Evolutionary conservation across 1,140 invertebrate species (phyloP).

Genomic region (Eriosoma lanigerum): DNA sequence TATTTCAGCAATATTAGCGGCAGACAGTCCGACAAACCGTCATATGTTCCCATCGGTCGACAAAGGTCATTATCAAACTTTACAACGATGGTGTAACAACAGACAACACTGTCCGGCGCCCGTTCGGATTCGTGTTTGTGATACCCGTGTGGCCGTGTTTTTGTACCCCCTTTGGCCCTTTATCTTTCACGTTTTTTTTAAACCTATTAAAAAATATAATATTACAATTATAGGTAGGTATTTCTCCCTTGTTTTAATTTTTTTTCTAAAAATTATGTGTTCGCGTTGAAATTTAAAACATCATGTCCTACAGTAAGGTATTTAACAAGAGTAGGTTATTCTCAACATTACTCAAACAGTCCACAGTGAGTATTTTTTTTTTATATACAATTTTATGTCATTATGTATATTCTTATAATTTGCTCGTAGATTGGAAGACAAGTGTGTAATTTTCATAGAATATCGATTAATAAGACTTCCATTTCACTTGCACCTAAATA

Average conservation of each 20-base stretch:
- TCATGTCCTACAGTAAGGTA: conserved; percentile 20
- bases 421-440: background rate
- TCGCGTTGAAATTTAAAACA: background rate
- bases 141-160: too few relatives aligned
- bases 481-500: background rate
- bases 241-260: background rate
- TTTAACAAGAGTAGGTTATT: background rate
- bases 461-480: background rate
- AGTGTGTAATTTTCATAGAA: background rate
- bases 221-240: too few relatives aligned
- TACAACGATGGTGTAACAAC: too few relatives aligned
- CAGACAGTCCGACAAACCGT: background rate
- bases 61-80: too few relatives aligned
- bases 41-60: background rate
- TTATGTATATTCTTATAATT: background rate
- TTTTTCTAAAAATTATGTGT: background rate
- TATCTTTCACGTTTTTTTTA: too few relatives aligned
- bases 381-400: background rate
- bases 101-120: too few relatives aligned
- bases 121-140: too few relatives aligned
- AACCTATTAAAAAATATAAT: too few relatives aligned
- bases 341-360: background rate
- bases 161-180: too few relatives aligned
- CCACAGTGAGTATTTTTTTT: background rate
- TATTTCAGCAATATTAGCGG: background rate